These are phyloP conservation scores for Microctenopoma lineatum DNA, from an alignment of 2,797 vertebrate species.

Conservation along the genomic window DNA sequence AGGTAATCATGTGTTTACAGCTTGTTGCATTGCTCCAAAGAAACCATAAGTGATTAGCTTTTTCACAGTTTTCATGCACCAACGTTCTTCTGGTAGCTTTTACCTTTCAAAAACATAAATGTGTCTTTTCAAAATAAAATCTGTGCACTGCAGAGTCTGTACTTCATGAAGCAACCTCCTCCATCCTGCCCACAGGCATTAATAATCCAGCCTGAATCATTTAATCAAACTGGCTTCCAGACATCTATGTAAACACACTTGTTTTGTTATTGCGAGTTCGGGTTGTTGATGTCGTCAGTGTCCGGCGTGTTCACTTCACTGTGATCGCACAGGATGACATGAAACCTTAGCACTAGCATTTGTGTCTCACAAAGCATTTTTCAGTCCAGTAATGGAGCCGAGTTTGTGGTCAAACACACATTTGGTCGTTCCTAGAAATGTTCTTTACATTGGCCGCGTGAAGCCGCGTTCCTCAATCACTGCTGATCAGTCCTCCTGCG, in stretches of 20 bases:
- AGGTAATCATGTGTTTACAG: background rate
- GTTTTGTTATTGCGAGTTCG: conserved; percentile 13
- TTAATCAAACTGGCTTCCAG: conserved; percentile 20
- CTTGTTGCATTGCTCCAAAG: background rate
- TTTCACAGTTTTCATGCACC: background rate
- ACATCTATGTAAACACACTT: conserved; percentile 56
- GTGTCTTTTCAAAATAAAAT: background rate
- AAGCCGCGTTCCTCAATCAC: background rate
- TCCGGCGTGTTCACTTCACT: background rate
- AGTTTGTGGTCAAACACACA: conserved; percentile 11
- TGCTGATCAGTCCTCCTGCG: conserved; percentile 12
- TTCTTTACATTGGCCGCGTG: conserved; percentile 20
- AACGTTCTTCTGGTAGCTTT: background rate
- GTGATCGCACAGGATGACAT: background rate
- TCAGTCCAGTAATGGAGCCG: background rate
- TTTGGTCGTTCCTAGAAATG: conserved; percentile 10
- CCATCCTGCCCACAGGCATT: conserved; percentile 29
- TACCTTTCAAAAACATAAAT: too few relatives aligned
- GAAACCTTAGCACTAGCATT: background rate
- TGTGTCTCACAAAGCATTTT: background rate
- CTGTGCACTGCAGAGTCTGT: conserved; percentile 4
- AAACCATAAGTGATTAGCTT: too few relatives aligned
- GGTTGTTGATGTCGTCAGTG: background rate
- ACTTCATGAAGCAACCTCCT: conserved; percentile 13
- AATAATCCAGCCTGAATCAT: conserved; percentile 15